Evolutionary conservation across 2,888 invertebrate species (phyloP), one percentile per base, ranked within the genome.

Genomic region (Ophioninae sp.): DNA sequence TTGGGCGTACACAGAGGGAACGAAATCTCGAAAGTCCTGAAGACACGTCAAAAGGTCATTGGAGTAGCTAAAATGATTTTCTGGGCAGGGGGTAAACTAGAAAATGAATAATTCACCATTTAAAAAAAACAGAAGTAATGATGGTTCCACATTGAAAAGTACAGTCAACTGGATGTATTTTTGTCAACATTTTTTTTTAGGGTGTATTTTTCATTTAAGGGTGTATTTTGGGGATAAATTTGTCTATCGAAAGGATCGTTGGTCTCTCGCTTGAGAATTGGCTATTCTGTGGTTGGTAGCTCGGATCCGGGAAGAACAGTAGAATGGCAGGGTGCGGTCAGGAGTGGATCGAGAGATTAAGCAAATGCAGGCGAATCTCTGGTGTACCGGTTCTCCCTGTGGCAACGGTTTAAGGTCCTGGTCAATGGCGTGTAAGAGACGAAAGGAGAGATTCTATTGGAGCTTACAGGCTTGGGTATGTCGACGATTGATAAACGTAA

Each of bases 381-480:
- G 17, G 71, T 65, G 17, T 41, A 65, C 58, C 44, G 67, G 85
- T 83, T 81, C 85, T 84, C 89, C 88, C 87, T 88, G 86, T 84
- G 89, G 86, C 80, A 87, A 78, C 87, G 88, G 87, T 90, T 89
- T 90, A 91, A 91, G 91, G 90, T 90, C 90, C 87, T 85, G 91
- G 91, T 92, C 92, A 92, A 92, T 92, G 92, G 92, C 87, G 89
- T 85, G 90, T 91, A 91, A 91, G 89, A 89, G 90, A 88, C 89
- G 88, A 87, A 87, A 88, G 20, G 87, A 51, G 89, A 84, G 83
- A 84, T 88, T 86, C 78, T 58, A 56, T 81, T 73, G 20, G 51
- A 73, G 74, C 65, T 73, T 75, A 72, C 79, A 39, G 56, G 39
- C 23, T 59, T 23, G 37, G 56, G 41, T 56, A 71, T 67, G 22